phyloP scores from a whole-genome alignment of 2,797 vertebrate species.

The Myotis myotis region DNA sequence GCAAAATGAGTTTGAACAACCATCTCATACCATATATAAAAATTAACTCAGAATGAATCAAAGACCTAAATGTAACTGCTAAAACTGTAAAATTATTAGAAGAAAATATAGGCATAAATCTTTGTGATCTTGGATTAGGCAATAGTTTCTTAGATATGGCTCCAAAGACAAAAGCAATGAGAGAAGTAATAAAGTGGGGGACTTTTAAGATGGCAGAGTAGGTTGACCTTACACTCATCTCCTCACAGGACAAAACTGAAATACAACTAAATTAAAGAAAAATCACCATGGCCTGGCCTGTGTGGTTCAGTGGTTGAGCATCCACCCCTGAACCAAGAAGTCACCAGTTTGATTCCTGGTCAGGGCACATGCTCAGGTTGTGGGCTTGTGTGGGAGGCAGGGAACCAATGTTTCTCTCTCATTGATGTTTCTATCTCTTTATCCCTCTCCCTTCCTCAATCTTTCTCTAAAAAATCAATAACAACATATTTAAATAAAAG shows the following conservation, averaged over 20 bases:
- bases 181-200: not conserved
- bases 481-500: not conserved
- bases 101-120: not conserved
- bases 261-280: not conserved
- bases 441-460: no score
- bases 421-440: no score
- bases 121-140: not conserved
- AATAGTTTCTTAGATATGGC: not conserved
- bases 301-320: no score
- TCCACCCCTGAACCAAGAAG: no score
- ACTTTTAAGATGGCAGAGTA: not conserved
- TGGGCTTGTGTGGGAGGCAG: no score
- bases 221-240: not conserved
- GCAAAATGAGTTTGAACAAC: not conserved
- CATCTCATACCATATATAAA: not conserved
- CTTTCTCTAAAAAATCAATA: no score
- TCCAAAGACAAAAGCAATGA: constrained; percentile 20
- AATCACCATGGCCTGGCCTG: not conserved
- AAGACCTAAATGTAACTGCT: not conserved
- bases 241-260: not conserved
- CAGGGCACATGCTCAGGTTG: no score
- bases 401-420: no score
- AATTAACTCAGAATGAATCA: not conserved
- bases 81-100: constrained; percentile 16
- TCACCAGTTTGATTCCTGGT: no score